Base-by-base conservation (phyloP, 2,797 vertebrate genomes). In the Gymnothorax reevesii region DNA sequence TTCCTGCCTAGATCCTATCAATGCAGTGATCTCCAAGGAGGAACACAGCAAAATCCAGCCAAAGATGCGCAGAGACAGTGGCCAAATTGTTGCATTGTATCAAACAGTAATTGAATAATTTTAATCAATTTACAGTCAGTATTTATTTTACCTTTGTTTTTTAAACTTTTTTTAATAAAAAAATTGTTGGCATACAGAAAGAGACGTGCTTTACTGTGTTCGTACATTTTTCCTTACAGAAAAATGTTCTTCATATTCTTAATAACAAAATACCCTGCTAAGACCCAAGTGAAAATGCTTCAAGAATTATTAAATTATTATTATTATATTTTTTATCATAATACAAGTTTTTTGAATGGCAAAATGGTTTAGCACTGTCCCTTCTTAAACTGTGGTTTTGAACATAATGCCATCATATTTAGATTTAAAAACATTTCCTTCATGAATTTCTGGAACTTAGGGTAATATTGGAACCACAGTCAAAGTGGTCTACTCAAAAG, bases 1-100 rank as follows among this genome's bases (percentile, higher is more conserved):
- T 96, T 92, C 95, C 96, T 0, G 85, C 94, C 0, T 97, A 95
- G 85, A 89, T 84, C 27, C 55, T 7, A 33, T 59, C 17, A 0
- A 15, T 20, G 17, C 10, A 0, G 22, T 55, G 27, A 20, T 8
- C 7, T 49, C 42, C 75, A 6, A 7, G 17, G 77, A 80, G 7
- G 22, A 83, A 25, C 82, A 62, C 10, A 22, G 1, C 17, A 13
- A 69, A 33, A 9, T 25, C 8, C 42, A 83, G 9, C 25, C 79
- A n/a, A 22, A 20, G 77, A 10, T 7, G 55, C 27, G 83, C 20
- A 22, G 64, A 80, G 59, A 27, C 55, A 22, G 52, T 73, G 49
- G 69, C 52, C 82, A 7, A 10, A 82, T 83, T 13, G 80, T 83
- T 77, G 54, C 55, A 33, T 73, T n/a, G 25, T 57, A 27, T 2